Evolutionary conservation across 2,888 invertebrate species (phyloP), one percentile per base, ranked within the genome.

Genomic region (Epistrophe eligans): DNA sequence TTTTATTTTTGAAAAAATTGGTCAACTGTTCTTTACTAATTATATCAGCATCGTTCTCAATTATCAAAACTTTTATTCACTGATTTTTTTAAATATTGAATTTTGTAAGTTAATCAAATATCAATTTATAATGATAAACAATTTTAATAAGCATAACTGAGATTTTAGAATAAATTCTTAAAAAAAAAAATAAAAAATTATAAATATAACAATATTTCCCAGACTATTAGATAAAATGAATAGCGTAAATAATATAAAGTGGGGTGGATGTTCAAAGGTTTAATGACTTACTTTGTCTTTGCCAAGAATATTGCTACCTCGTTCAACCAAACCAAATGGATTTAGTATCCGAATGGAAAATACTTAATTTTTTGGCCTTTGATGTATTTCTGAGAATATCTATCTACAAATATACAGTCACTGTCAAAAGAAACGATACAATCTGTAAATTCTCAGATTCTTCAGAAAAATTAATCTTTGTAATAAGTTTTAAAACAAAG

Each of bases 201-300:
- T n/a, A n/a, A n/a, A n/a, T n/a, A n/a, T n/a, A n/a, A n/a, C n/a
- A n/a, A n/a, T n/a, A n/a, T n/a, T n/a, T n/a, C n/a, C n/a, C 24
- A 1, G 11, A 62, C 62, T 62, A 40, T 38, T 4, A 19, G 15
- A 35, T 10, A 48, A 70, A 48, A 76, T 71, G 24, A 71, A 60
- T 43, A 38, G 32, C 19, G 2, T 52, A 58, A 19, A 43, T 62
- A 19, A 43, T 62, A 28, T 70, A 64, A 38, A 66, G 32, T 50
- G 71, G 52, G 52, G 67, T 4, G 24, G 45, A 50, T 60, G n/a
- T n/a, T 52, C n/a, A 24, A n/a, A 55, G 58, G 64, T 77, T 77
- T 81, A 85, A 81, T 85, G 84, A 84, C 77, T 84, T 81, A 55
- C 60, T 81, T 52, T 57, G 77, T 73, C 62, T 74, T 7, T 81